phyloP scores from a whole-genome alignment of 2,888 invertebrate genomes.

The Pandemis corylana region DNA sequence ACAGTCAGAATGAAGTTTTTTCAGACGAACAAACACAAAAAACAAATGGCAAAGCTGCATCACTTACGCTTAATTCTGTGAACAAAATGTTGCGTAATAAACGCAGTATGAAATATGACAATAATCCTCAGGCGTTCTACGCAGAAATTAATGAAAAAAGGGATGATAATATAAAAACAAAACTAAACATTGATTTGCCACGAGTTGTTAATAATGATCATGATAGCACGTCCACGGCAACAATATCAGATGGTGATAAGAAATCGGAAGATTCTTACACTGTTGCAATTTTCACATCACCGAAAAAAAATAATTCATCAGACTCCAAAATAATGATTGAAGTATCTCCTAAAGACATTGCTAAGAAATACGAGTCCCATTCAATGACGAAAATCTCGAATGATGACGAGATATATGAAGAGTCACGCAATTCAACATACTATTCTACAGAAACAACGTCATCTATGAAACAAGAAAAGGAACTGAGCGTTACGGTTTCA shows the following conservation, averaged over 20 bases:
- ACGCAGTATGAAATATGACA: slow-evolving; percentile 26
- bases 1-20: slow-evolving; percentile 47
- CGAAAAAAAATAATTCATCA: slow-evolving; percentile 42
- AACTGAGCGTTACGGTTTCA: not conserved
- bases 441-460: slow-evolving; percentile 14
- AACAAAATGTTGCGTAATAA: not conserved
- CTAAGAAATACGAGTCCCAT: slow-evolving; percentile 13
- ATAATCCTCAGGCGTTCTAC: slow-evolving; percentile 22
- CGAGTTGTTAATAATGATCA: slow-evolving; percentile 49
- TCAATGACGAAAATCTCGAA: slow-evolving; percentile 48
- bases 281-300: slow-evolving; percentile 51
- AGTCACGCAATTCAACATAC: slow-evolving; percentile 21
- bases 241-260: slow-evolving; percentile 57
- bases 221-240: slow-evolving; percentile 53
- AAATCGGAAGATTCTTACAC: slow-evolving; percentile 61
- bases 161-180: slow-evolving; percentile 57
- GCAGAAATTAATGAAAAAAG: slow-evolving; percentile 50
- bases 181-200: slow-evolving; percentile 62
- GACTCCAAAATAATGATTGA: slow-evolving; percentile 29
- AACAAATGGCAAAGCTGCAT: slow-evolving; percentile 5
- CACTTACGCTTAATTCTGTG: slow-evolving; percentile 24
- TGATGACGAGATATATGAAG: slow-evolving; percentile 45
- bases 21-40: slow-evolving; percentile 37
- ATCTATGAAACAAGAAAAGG: not conserved
- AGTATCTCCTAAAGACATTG: not conserved